Base-by-base conservation (phyloP, 64 coral and sea anemone species). In the Pocillopora damicornis region DNA sequence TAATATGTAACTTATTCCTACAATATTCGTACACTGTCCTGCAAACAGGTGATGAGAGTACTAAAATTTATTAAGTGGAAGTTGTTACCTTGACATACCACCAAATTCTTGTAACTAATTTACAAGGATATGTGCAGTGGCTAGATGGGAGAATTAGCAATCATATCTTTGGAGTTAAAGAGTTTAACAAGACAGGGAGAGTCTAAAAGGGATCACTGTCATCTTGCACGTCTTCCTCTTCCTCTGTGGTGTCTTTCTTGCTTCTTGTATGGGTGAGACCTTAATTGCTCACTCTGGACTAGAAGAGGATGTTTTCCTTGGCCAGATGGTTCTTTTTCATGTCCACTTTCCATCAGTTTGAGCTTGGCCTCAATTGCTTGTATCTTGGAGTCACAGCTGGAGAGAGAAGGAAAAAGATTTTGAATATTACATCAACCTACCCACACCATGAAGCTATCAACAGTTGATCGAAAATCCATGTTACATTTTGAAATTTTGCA, bases 361-460 rank as follows among this genome's bases (percentile, higher is more conserved):
- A 98, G 84, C 86, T 98, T 98, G 42, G 78, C 80, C 83, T 98
- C 96, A 63, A 98, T 98, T 65, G 96, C 96, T 92, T 90, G 91
- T 61, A 98, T 95, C 77, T 98, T 98, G 11, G 90, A 86, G 73
- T 98, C 93, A 90, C 92, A 83, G 65, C 96, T 98, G 69, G 77
- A 86, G 89, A 57, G 60, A 89, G 58, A 77, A 20, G 20, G 68
- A 26, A 79, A 4, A 81, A 35, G 4, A 51, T 5, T 51, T 77
- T 77, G 37, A 57, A 6, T 37, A 77, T 51, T 73, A n/a, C 30
- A 30, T 51, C 10, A 73, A 30, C 30, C 69, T 73, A 11, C 22
- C 13, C 63, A 23, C 69, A 73, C 30, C 69, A 26, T 51, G 42
- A 51, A 51, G 2, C 2, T 51, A 51, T 51, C 42, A 51, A 51